Evolutionary conservation across 2,888 invertebrate genomes (phyloP).

Genomic region (Leistus spinibarbis): DNA sequence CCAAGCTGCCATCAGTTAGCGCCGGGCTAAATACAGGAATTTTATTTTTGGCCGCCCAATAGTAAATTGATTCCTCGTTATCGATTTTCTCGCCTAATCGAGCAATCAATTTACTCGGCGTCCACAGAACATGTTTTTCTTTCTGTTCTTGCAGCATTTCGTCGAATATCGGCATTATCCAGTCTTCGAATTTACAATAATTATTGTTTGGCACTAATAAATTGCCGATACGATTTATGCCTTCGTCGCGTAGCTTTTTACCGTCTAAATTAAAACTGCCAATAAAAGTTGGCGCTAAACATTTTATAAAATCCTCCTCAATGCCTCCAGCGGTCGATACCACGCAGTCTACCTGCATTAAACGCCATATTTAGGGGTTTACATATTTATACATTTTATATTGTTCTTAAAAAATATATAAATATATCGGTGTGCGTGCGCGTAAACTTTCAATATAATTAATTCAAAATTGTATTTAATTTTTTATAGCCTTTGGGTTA

Average conservation of each 20-base stretch:
- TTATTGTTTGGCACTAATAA: constrained; percentile 97
- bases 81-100: constrained; percentile 89
- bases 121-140: constrained; percentile 77
- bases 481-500: too few species aligned
- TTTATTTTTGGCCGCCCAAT: constrained; percentile 95
- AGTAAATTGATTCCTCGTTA: constrained; percentile 90
- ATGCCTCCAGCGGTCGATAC: constrained; percentile 98
- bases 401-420: too few species aligned
- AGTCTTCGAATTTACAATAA: constrained; percentile 97
- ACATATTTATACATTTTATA: too few species aligned
- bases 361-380: too few species aligned
- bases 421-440: too few species aligned
- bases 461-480: background rate
- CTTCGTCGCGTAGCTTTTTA: constrained; percentile 77
- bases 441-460: background rate
- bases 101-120: constrained; percentile 86
- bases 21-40: constrained; percentile 99
- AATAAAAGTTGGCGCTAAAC: constrained; percentile 90
- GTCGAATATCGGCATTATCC: constrained; percentile 93
- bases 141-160: constrained; percentile 89
- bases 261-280: constrained; percentile 91
- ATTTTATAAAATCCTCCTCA: constrained; percentile 99
- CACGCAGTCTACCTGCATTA: constrained; percentile 94
- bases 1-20: constrained; percentile 94
- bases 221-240: constrained; percentile 87